These are phyloP conservation scores for Vanessa atalanta DNA, from an alignment of 1,140 invertebrate species.

Conservation along the genomic window DNA sequence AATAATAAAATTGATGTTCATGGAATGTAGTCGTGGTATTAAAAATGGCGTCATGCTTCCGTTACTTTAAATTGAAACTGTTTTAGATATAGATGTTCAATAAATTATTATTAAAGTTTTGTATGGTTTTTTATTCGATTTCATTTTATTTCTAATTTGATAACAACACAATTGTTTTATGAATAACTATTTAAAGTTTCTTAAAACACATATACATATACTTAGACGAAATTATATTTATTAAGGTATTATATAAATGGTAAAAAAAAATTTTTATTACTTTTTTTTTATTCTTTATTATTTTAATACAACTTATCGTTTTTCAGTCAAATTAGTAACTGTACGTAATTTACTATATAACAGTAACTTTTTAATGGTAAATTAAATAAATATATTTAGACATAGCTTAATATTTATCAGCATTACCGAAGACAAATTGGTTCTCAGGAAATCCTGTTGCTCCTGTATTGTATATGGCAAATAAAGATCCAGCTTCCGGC, in stretches of 20 bases:
- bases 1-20: not conserved
- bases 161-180: not conserved
- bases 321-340: too few relatives aligned
- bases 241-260: too few relatives aligned
- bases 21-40: not conserved
- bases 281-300: too few relatives aligned
- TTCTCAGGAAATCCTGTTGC: constrained; percentile 63
- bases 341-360: too few relatives aligned
- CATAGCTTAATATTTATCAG: constrained; percentile 54
- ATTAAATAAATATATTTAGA: too few relatives aligned
- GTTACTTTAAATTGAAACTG: constrained; percentile 18
- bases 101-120: constrained; percentile 20
- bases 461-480: constrained; percentile 68
- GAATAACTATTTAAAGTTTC: not conserved
- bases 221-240: too few relatives aligned
- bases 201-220: too few relatives aligned
- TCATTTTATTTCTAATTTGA: not conserved
- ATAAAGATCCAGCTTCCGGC: constrained; percentile 71
- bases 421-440: constrained; percentile 64
- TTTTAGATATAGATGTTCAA: constrained; percentile 25
- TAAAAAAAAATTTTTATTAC: too few relatives aligned
- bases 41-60: constrained; percentile 7
- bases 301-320: too few relatives aligned
- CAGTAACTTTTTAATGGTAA: too few relatives aligned
- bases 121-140: not conserved